A percentile compares a stretch with the other conserved stretches of the same genome.
Conservation (phyloP, 1,140 invertebrate genomes). For the Hyles vespertilio region DNA sequence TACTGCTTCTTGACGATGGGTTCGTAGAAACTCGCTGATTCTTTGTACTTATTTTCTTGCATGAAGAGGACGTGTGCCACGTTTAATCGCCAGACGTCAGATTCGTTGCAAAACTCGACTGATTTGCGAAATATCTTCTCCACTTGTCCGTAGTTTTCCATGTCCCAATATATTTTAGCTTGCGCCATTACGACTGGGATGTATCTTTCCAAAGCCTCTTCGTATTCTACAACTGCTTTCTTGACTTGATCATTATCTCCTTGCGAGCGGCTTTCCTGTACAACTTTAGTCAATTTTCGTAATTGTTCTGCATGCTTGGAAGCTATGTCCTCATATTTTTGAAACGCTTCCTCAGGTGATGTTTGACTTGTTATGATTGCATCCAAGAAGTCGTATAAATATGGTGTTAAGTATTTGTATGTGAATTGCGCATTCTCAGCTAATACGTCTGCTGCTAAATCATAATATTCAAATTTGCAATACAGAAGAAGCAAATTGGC, state of each 20-base stretch:
- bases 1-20: slow-evolving; percentile 98
- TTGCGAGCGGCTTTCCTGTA: slow-evolving; percentile 91
- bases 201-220: slow-evolving; percentile 92
- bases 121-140: slow-evolving; percentile 97
- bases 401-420: slow-evolving; percentile 96
- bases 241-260: slow-evolving; percentile 93
- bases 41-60: slow-evolving; percentile 99
- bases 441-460: slow-evolving; percentile 97
- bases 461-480: slow-evolving; percentile 98
- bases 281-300: slow-evolving; percentile 94
- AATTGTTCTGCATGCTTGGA: slow-evolving; percentile 93
- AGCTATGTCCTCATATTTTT: slow-evolving; percentile 96
- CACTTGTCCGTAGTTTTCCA: slow-evolving; percentile 96
- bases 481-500: slow-evolving; percentile 96
- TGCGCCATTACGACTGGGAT: slow-evolving; percentile 98
- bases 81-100: slow-evolving; percentile 97
- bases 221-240: slow-evolving; percentile 94
- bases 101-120: slow-evolving; percentile 98
- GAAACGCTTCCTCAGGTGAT: slow-evolving; percentile 97
- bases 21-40: slow-evolving; percentile 98
- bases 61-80: slow-evolving; percentile 99
- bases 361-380: slow-evolving; percentile 98
- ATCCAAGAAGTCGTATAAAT: slow-evolving; percentile 92
- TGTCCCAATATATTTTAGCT: slow-evolving; percentile 99
- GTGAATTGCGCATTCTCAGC: slow-evolving; percentile 98